Base-by-base conservation (phyloP, 2,113 vertebrate species). In the Onychorhynchus coronatus region DNA sequence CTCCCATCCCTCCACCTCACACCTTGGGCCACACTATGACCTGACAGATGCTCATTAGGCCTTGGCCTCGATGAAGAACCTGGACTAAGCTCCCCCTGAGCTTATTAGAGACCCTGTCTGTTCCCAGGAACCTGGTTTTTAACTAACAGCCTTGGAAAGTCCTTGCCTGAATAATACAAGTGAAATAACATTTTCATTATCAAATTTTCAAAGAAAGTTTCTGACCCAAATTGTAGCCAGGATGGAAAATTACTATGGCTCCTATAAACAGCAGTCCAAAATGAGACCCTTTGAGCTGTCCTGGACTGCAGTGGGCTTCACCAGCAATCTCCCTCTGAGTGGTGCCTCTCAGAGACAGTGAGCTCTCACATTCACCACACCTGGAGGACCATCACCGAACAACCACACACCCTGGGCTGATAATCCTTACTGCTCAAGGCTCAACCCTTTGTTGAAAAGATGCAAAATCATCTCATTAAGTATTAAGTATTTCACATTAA, bases 391-490 rank as follows among this genome's bases (percentile, higher is more conserved):
- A 56, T 41, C n/a, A 24, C 7, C 0, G 1, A 30, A 47, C 1
- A 1, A 11, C 5, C 23, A 3, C 3, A 30, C 13, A 55, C 14
- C 8, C 30, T 42, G 35, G 14, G 42, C 67, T 56, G 30, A 31
- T 6, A 20, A 1, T 5, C 14, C 11, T 42, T 42, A 31, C 35
- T 42, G 42, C 58, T 56, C 1, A 0, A 65, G 35, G 25, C 41
- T 56, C 30, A 72, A 41, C 14, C 14, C 6, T 72, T 27, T 56
- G 35, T 0, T 65, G 41, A 72, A 21, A 65, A 56, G 25, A 49
- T 31, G 25, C 30, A 80, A 49, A 79, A 9, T 28, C 17, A 21
- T 42, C 66, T 55, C n/a, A n/a, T n/a, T n/a, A n/a, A n/a, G n/a
- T n/a, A n/a, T n/a, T n/a, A n/a, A n/a, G n/a, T n/a, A n/a, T n/a